These are phyloP conservation scores for Sorex fumeus DNA, from an alignment of 2,113 vertebrate species.

Conservation along the genomic window DNA sequence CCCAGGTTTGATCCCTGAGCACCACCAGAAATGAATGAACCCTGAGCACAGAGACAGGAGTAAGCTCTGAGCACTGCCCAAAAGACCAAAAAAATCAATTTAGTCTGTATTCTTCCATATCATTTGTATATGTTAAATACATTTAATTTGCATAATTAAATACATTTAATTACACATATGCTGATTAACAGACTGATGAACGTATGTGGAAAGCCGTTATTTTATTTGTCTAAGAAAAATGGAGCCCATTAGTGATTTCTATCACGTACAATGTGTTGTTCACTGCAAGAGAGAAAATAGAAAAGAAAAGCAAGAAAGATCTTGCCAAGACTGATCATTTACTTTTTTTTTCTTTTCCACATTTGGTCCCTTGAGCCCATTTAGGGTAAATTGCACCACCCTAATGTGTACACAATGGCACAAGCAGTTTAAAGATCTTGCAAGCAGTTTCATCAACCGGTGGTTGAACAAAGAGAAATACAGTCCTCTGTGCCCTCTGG, in stretches of 20 bases:
- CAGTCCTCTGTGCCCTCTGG: slow-evolving; percentile 15
- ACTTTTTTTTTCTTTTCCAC: slow-evolving; percentile 26
- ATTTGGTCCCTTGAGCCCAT: slow-evolving; percentile 38
- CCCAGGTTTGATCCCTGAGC: too few relatives aligned
- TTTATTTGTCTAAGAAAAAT: slow-evolving; percentile 65
- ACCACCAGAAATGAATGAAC: too few relatives aligned
- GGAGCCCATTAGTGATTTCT: slow-evolving; percentile 59
- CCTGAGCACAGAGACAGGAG: too few relatives aligned
- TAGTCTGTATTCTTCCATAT: slow-evolving; percentile 12
- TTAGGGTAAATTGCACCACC: slow-evolving; percentile 48
- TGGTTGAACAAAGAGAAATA: slow-evolving; percentile 54
- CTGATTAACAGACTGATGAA: slow-evolving; percentile 42
- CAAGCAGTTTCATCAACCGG: slow-evolving; percentile 57
- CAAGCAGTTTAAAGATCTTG: slow-evolving; percentile 27
- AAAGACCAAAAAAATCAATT: too few relatives aligned
- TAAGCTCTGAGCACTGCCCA: too few relatives aligned
- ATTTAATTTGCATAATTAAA: too few relatives aligned
- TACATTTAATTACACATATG: not conserved
- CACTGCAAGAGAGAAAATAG: slow-evolving; percentile 52
- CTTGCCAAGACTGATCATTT: slow-evolving; percentile 41
- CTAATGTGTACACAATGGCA: not conserved
- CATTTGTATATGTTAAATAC: not conserved
- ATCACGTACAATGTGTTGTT: slow-evolving; percentile 35
- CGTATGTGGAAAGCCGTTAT: slow-evolving; percentile 42
- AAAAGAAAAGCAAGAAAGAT: slow-evolving; percentile 38